A percentile compares a stretch with the other conserved stretches of the same genome.
These are phyloP conservation scores for Pseudolaguvia tuberculata DNA, from an alignment of 2,113 vertebrate genomes.

Conservation along the genomic window DNA sequence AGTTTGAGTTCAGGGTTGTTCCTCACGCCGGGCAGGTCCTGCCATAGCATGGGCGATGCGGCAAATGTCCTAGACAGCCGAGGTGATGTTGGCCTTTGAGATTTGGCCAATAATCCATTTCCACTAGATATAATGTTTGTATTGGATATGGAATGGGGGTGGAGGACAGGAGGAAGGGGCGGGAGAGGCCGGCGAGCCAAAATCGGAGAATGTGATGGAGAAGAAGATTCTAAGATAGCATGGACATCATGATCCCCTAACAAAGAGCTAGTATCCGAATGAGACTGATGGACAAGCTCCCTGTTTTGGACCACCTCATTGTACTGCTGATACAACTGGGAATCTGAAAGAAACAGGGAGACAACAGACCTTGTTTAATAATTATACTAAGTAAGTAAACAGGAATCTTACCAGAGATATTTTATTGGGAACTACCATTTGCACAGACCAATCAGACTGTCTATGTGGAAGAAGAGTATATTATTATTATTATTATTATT, in stretches of 20 bases:
- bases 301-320: constrained; percentile 83
- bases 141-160: constrained; percentile 58
- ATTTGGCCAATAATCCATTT: constrained; percentile 61
- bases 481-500: too few relatives aligned
- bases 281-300: constrained; percentile 86
- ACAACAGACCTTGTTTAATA: not conserved
- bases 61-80: constrained; percentile 74
- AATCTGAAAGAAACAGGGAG: constrained; percentile 61
- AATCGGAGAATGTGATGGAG: constrained; percentile 69
- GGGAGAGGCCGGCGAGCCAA: constrained; percentile 77
- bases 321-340: constrained; percentile 91
- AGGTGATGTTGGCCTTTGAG: constrained; percentile 63
- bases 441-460: too few relatives aligned
- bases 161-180: constrained; percentile 50
- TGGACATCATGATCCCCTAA: constrained; percentile 35
- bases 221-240: constrained; percentile 56
- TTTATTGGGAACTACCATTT: too few relatives aligned
- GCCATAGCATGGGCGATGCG: constrained; percentile 78
- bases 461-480: too few relatives aligned
- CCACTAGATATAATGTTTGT: constrained; percentile 59
- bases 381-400: constrained; percentile 6
- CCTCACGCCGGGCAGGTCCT: constrained; percentile 82
- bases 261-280: constrained; percentile 65
- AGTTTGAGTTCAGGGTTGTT: constrained; percentile 71
- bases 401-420: not conserved